These are phyloP conservation scores for Auanema freiburgensis DNA, from an alignment of 2,888 invertebrate genomes.

Conservation along the genomic window DNA sequence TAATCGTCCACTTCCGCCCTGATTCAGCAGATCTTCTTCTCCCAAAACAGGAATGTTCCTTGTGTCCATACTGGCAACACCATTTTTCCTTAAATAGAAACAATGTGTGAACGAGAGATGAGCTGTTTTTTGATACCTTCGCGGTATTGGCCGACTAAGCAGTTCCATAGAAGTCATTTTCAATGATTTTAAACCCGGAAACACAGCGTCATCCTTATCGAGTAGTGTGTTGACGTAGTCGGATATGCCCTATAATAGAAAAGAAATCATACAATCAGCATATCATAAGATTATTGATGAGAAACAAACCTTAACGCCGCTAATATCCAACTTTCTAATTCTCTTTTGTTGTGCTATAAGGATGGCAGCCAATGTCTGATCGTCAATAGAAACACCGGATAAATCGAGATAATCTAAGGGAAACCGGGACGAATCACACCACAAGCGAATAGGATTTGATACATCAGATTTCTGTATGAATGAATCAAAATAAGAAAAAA, in stretches of 20 bases:
- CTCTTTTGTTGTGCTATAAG: conserved; percentile 33
- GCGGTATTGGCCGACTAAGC: conserved; percentile 28
- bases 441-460: conserved; percentile 8
- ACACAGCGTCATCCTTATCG: conserved; percentile 26
- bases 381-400: conserved; percentile 37
- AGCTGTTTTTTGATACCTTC: conserved; percentile 18
- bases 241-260: conserved; percentile 24
- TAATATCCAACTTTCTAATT: conserved; percentile 36
- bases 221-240: conserved; percentile 33
- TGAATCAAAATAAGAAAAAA: not conserved
- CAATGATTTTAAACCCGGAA: conserved; percentile 33
- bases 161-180: conserved; percentile 42
- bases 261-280: conserved; percentile 10
- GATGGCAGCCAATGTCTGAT: conserved; percentile 33
- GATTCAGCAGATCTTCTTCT: conserved; percentile 38
- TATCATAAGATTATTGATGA: conserved; percentile 3
- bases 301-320: conserved; percentile 29
- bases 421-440: conserved; percentile 29
- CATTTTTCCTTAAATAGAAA: conserved; percentile 33
- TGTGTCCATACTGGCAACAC: conserved; percentile 32
- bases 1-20: conserved; percentile 20
- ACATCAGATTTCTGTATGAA: conserved; percentile 4
- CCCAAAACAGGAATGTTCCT: conserved; percentile 40
- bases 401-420: conserved; percentile 36
- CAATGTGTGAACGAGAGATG: conserved; percentile 1